Evolutionary conservation across 2,888 invertebrate genomes (phyloP), one percentile per base, ranked within the genome.

Genomic region (Atrina japonica): DNA sequence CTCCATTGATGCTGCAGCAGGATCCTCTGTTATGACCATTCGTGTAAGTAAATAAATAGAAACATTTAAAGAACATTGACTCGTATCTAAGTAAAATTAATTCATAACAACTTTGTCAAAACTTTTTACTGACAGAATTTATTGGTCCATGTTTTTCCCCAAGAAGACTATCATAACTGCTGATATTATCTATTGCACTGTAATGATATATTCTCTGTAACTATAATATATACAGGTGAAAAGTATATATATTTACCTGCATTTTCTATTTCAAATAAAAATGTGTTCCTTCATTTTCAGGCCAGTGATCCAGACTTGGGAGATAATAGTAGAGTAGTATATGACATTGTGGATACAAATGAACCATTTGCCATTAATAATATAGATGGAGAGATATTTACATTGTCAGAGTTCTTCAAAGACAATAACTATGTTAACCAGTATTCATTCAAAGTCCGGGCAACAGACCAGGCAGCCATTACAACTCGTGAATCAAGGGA

Each of bases 21-120:
- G 94, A 5, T 94, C 95, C 1, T 93, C 94, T 45, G 94, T 97
- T n/a, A 66, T 80, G 16, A 53, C 49, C 91, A 94, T 97, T 3
- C 94, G 94, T 92, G 94, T 94, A 58, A 76, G 73, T 72, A 11
- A 0, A n/a, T n/a, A n/a, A n/a, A n/a, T n/a, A n/a, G n/a, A n/a
- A n/a, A n/a, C n/a, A n/a, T n/a, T n/a, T n/a, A n/a, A n/a, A n/a
- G n/a, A n/a, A n/a, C n/a, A n/a, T n/a, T n/a, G n/a, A n/a, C n/a
- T n/a, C n/a, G n/a, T n/a, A n/a, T n/a, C n/a, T n/a, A n/a, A n/a
- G n/a, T n/a, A n/a, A n/a, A 6, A 16, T 18, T 43, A 43, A 2
- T 2, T 21, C 18, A 23, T 7, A 9, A 25, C 7, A 11, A 9
- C 14, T 25, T 3, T 25, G 23, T 49, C 49, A 25, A 49, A 16